These are phyloP conservation scores for Sesamia nonagrioides DNA, from an alignment of 1,140 invertebrate genomes.

Conservation along the genomic window DNA sequence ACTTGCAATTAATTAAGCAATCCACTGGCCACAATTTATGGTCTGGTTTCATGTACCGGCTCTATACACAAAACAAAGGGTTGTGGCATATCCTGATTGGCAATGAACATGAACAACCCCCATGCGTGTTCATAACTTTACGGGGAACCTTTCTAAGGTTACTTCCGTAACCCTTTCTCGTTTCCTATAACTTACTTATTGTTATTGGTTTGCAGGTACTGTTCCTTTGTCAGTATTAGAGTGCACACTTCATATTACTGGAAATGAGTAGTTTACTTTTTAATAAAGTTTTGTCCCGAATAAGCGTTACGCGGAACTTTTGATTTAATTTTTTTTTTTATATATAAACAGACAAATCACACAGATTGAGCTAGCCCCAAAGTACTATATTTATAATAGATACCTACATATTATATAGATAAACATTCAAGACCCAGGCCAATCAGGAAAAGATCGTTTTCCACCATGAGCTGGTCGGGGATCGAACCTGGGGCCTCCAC, in stretches of 20 bases:
- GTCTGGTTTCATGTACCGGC: conserved; percentile 17
- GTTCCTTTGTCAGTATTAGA: background rate
- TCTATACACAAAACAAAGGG: background rate
- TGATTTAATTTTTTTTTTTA: no score
- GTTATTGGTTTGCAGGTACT: background rate
- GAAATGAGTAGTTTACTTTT: background rate
- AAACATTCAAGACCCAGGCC: no score
- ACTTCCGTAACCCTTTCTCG: background rate
- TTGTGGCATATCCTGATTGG: background rate
- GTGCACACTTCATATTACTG: background rate
- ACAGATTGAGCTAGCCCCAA: no score
- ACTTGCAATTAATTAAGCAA: conserved; percentile 10
- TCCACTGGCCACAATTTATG: conserved; percentile 9
- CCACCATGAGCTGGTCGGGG: no score
- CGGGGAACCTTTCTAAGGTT: background rate
- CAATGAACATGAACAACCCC: conserved; percentile 1
- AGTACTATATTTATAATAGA: no score
- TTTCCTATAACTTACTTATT: background rate
- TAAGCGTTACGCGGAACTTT: no score
- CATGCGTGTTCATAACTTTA: conserved; percentile 15
- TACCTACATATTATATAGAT: no score
- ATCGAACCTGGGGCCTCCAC: no score
- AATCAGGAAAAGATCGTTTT: no score
- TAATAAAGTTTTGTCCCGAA: no score
- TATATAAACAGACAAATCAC: no score